Base-by-base conservation (phyloP, 1,140 invertebrate species). In the Globodera ellingtonae region DNA sequence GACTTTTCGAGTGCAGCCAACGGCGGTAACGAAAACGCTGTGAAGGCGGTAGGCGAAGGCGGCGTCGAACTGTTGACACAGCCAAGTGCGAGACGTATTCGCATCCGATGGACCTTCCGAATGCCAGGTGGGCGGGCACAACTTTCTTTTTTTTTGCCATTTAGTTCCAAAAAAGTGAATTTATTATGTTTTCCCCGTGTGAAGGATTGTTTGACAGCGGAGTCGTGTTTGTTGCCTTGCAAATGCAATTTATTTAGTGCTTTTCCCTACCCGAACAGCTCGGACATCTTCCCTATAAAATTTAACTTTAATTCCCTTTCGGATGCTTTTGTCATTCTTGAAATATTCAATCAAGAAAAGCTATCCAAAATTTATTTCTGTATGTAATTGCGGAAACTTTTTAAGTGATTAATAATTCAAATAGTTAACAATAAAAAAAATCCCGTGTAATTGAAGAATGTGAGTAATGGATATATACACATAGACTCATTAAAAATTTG, bases 81-180 rank as follows among this genome's bases (percentile, higher is more conserved):
- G 48, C 50, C 75, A 15, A 67, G 62, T 9, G 75, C 75, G n/a
- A 77, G 46, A 15, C 52, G 75, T 24, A 77, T 77, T 35, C 9
- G 65, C 21, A 15, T 77, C 46, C 67, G 21, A 24, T 77, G 75
- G 75, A 77, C 21, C 75, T 44, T 21, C 0, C 59, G 7, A 6
- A 62, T 48, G 47, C 75, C 65, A 59, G 75, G 75, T 77, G 52
- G 24, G 24, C 8, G 13, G 18, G 46, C 24, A 24, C 24, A 1
- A 24, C 24, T 24, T 24, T 24, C 24, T 24, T 35, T 50, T 21
- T 9, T 46, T 62, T 21, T 21, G 6, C 8, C 8, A 67, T 67
- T 67, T 10, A 67, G 1, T 21, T 18, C 4, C 0, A 7, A 67
- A 67, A 21, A 67, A 21, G 15, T 1, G 66, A 67, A 21, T 67